Conservation (phyloP, 92 coral and sea anemone genomes). For the Epizoanthus rinbou region DNA sequence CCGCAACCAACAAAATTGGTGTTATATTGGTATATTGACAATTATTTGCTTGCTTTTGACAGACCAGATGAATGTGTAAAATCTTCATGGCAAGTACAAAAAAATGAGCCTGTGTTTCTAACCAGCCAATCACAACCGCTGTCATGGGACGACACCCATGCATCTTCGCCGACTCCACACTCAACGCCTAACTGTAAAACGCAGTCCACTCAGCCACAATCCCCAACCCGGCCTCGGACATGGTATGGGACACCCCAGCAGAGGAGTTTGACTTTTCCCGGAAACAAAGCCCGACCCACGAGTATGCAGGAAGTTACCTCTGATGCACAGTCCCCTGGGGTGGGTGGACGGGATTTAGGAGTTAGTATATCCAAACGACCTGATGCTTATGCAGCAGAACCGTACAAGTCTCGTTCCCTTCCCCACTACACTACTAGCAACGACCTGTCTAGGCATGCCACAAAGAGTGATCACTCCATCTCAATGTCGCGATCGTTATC, state of each 20-base stretch:
- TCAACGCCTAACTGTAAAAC: neutral
- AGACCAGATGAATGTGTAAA: slow-evolving; percentile 11
- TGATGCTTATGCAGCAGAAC: slow-evolving; percentile 35
- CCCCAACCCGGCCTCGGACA: slow-evolving; percentile 51
- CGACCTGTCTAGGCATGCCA: slow-evolving; percentile 2
- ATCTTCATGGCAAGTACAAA: slow-evolving; percentile 3
- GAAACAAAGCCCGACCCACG: slow-evolving; percentile 54
- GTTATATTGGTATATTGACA: neutral
- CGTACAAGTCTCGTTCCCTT: slow-evolving; percentile 18
- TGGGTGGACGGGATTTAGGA: neutral
- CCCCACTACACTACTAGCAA: neutral
- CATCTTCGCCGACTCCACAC: neutral
- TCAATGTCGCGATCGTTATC: slow-evolving; percentile 70
- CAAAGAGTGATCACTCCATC: slow-evolving; percentile 36
- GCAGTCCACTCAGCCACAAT: neutral
- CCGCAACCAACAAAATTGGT: too few species aligned
- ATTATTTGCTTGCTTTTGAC: neutral
- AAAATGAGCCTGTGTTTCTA: slow-evolving; percentile 15
- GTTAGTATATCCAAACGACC: neutral
- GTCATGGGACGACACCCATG: neutral
- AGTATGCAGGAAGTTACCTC: slow-evolving; percentile 71
- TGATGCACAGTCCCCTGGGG: slow-evolving; percentile 10
- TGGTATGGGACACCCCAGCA: slow-evolving; percentile 65
- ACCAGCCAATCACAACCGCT: slow-evolving; percentile 10
- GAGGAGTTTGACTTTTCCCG: slow-evolving; percentile 16